Evolutionary conservation across 2,797 vertebrate genomes (phyloP), one percentile per base, ranked within the genome.

Genomic region (Trachops cirrhosus): DNA sequence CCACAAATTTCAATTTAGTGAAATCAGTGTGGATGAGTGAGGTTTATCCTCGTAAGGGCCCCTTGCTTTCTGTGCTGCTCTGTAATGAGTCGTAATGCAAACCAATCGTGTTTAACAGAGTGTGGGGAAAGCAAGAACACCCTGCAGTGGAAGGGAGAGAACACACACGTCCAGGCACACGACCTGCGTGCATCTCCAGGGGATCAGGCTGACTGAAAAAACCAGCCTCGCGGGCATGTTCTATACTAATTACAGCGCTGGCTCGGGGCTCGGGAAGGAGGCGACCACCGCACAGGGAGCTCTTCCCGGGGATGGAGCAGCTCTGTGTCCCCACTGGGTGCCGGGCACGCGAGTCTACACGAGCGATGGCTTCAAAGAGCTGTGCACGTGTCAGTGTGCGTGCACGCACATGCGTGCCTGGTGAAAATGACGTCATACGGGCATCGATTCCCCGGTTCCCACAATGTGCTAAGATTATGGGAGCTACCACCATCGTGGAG

Each of bases 321-420:
- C 57, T 41, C 46, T 62, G 32, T 22, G 24, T 16, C 26, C 32
- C 9, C 10, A 74, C 1, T 1, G 67, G 67, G 44, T 4, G 32
- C 48, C 0, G 4, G 57, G 34, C 41, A 21, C 32, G 29, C 3
- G 8, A 85, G 67, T 64, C 59, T 52, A 52, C 34, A 50, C 4
- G 0, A 0, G 7, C 4, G 15, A 89, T 9, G 15, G 68, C 59
- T 59, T 64, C 77, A 52, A 54, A 94, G 62, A 62, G 34, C 19
- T 18, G 50, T 0, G 1, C 24, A 1, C 29, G 1, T 46, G 34
- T 2, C 7, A 24, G 22, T 1, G 1, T 26, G 2, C 52, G 41
- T 2, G 4, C 22, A 50, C 10, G 10, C 10, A 32, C 21, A 16
- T 0, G 5, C 5, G 6, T 16, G 44, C 41, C 12, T 5, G 32